phyloP scores from a whole-genome alignment of 2,113 vertebrate genomes.

The Rhinopomastus cyanomelas region DNA sequence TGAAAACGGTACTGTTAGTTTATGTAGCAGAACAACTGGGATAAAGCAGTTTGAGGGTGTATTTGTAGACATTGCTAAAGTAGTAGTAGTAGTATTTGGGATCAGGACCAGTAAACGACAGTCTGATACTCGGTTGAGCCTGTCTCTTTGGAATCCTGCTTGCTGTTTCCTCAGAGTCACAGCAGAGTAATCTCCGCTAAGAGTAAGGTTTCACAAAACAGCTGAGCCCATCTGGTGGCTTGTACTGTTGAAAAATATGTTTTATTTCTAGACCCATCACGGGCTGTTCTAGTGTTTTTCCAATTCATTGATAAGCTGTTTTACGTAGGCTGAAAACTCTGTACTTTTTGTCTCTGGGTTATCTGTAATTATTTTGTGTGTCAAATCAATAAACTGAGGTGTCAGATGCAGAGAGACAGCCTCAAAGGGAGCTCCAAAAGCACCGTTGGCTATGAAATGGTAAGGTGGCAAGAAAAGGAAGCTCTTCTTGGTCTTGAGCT shows the following conservation, averaged over 20 bases:
- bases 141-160: not conserved
- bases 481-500: not conserved
- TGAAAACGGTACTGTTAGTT: not conserved
- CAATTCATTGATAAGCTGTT: not conserved
- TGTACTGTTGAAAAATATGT: not conserved
- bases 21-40: not conserved
- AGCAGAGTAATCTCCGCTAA: not conserved
- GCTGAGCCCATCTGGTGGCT: conserved; percentile 30
- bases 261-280: not conserved
- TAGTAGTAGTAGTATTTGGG: too few relatives aligned
- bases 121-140: not conserved
- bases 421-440: not conserved
- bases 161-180: not conserved
- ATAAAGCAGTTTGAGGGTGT: not conserved
- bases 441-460: not conserved
- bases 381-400: not conserved
- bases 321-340: not conserved
- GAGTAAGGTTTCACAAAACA: conserved; percentile 11
- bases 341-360: not conserved
- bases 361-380: not conserved
- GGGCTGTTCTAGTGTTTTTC: not conserved
- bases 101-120: not conserved
- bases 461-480: not conserved
- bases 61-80: not conserved
- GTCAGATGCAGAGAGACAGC: not conserved